Conservation (phyloP, 2,888 invertebrate genomes). For the Himalopsyche anomala region DNA sequence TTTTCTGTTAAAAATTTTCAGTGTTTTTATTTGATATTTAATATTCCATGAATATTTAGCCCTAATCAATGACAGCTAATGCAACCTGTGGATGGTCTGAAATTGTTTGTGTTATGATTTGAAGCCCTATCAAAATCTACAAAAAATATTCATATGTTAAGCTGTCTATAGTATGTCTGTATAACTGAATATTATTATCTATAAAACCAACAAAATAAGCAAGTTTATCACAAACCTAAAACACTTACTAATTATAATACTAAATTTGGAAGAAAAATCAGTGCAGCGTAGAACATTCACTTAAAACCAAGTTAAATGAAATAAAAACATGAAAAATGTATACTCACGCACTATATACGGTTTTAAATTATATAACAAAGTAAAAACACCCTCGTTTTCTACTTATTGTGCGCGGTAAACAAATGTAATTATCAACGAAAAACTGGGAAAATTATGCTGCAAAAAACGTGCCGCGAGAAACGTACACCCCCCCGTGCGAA, state of each 20-base stretch:
- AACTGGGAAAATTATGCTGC: constrained; percentile 16
- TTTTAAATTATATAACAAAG: background rate
- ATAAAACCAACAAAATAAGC: background rate
- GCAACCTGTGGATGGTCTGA: background rate
- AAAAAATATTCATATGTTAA: too few species aligned
- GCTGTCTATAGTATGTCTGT: too few species aligned
- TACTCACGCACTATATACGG: background rate
- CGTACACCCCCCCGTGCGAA: background rate
- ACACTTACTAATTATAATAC: background rate
- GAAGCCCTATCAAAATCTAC: background rate
- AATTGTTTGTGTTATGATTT: constrained; percentile 1
- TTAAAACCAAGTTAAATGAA: background rate
- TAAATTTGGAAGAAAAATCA: background rate
- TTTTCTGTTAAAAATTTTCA: too few species aligned
- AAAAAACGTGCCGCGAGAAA: background rate
- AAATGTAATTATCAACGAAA: constrained; percentile 2
- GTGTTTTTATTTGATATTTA: too few species aligned
- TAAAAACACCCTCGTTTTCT: background rate
- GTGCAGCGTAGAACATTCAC: constrained; percentile 10
- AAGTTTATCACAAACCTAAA: background rate
- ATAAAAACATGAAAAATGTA: background rate
- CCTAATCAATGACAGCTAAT: background rate
- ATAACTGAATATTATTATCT: background rate
- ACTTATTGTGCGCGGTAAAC: background rate
- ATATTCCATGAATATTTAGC: too few species aligned